Percentiles rank a stretch among this genome's conserved stretches.
Conservation (phyloP, 1,140 invertebrate species). For the Papilio helenus region DNA sequence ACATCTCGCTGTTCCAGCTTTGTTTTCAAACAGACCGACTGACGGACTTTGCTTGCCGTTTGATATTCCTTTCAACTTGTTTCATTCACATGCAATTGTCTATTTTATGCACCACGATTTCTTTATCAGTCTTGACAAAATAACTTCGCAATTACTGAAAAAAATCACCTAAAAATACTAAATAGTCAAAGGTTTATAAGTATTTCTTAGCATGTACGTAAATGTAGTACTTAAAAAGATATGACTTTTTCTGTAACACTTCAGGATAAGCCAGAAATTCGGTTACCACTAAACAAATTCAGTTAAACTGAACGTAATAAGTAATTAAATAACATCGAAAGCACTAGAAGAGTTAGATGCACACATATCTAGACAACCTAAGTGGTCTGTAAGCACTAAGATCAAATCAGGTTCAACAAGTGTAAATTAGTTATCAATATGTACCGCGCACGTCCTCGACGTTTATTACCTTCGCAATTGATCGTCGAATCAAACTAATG, state of each 20-base stretch:
- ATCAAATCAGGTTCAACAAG: constrained; percentile 7
- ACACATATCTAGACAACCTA: too few relatives aligned
- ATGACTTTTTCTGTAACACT: too few relatives aligned
- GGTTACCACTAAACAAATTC: too few relatives aligned
- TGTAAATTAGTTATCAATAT: constrained; percentile 25
- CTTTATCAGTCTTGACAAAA: not conserved
- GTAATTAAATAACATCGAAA: too few relatives aligned
- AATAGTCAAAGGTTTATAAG: too few relatives aligned
- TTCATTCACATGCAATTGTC: not conserved
- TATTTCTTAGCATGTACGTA: too few relatives aligned
- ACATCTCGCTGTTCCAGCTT: constrained; percentile 42
- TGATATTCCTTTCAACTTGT: not conserved
- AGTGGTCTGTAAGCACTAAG: not conserved
- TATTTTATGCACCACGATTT: not conserved
- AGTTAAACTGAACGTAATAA: too few relatives aligned
- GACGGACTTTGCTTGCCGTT: constrained; percentile 1
- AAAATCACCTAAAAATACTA: not conserved
- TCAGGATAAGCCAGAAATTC: too few relatives aligned
- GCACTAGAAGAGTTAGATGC: too few relatives aligned
- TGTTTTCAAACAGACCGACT: constrained; percentile 39
- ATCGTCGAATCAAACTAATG: constrained; percentile 25
- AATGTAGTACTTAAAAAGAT: too few relatives aligned
- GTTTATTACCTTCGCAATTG: constrained; percentile 28
- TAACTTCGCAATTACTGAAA: not conserved
- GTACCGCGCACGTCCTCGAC: not conserved